Percentiles rank a stretch among this genome's conserved stretches.
These are phyloP conservation scores for Anisognathus igniventris DNA, from an alignment of 2,797 vertebrate species.

Conservation along the genomic window DNA sequence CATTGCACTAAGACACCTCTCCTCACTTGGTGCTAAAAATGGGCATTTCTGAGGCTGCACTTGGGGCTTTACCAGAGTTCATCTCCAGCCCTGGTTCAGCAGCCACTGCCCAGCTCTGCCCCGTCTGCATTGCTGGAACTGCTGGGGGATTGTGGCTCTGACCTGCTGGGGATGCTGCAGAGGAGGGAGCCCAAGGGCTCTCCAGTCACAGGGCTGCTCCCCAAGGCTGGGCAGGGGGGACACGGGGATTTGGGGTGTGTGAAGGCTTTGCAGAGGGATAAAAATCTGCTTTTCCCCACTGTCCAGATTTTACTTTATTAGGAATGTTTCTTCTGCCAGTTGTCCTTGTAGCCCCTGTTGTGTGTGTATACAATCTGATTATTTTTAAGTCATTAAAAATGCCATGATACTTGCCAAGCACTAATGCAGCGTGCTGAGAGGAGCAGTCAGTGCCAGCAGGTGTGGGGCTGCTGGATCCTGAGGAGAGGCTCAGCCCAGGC, in stretches of 20 bases:
- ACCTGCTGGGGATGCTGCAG: background rate
- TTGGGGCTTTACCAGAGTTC: background rate
- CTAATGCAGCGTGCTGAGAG: background rate
- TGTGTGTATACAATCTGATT: background rate
- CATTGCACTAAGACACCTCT: background rate
- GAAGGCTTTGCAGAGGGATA: background rate
- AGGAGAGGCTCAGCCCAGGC: background rate
- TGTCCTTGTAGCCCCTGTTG: background rate
- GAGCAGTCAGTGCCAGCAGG: background rate
- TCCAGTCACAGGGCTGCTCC: background rate
- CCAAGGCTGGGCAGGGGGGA: background rate
- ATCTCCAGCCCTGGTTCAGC: background rate
- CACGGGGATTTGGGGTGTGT: accelerated
- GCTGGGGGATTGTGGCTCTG: background rate
- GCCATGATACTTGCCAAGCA: accelerated
- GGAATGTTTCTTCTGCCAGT: background rate
- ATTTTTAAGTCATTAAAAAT: background rate
- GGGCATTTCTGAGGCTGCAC: background rate
- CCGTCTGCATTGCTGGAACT: background rate
- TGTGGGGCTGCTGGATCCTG: background rate
- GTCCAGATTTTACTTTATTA: background rate
- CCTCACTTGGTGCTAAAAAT: background rate
- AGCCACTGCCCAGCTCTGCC: too few relatives aligned
- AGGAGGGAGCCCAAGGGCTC: background rate
- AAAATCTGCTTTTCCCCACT: background rate